phyloP scores from a whole-genome alignment of 2,113 vertebrate genomes.

The Erpornis zantholeuca region DNA sequence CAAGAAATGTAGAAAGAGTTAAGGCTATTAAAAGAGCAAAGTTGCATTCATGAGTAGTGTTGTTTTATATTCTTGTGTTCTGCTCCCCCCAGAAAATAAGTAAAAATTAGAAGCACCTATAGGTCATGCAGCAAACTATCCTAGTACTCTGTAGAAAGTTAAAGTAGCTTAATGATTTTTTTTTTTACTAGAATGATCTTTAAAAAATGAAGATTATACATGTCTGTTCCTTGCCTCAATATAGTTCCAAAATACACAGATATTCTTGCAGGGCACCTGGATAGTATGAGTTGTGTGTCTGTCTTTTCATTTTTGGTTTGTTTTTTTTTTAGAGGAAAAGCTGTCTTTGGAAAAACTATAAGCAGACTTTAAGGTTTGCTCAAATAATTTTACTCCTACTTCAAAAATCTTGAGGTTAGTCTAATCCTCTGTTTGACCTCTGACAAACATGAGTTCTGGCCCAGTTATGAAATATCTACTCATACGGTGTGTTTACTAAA shows the following conservation, averaged over 20 bases:
- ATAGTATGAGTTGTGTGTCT: neutral
- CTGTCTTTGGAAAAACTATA: conserved; percentile 7
- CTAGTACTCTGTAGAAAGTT: neutral
- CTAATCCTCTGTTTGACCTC: conserved; percentile 41
- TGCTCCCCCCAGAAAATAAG: neutral
- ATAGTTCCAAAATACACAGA: neutral
- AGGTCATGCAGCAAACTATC: neutral
- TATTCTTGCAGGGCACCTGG: neutral
- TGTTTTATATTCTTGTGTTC: neutral
- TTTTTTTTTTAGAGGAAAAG: neutral
- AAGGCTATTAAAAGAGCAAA: neutral
- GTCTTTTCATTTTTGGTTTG: neutral
- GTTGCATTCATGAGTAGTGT: neutral
- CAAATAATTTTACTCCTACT: neutral
- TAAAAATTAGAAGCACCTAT: neutral
- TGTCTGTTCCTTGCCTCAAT: neutral
- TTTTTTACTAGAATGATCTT: neutral
- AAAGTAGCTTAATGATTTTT: neutral
- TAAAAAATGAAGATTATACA: neutral
- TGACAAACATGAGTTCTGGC: conserved; percentile 32
- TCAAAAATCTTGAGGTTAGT: conserved; percentile 23
- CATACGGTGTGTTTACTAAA: conserved; percentile 38
- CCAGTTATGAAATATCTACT: conserved; percentile 25
- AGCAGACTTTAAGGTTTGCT: neutral
- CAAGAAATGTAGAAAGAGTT: neutral